phyloP scores from a whole-genome alignment of 2,113 vertebrate species.

The Macroglossus sobrinus region DNA sequence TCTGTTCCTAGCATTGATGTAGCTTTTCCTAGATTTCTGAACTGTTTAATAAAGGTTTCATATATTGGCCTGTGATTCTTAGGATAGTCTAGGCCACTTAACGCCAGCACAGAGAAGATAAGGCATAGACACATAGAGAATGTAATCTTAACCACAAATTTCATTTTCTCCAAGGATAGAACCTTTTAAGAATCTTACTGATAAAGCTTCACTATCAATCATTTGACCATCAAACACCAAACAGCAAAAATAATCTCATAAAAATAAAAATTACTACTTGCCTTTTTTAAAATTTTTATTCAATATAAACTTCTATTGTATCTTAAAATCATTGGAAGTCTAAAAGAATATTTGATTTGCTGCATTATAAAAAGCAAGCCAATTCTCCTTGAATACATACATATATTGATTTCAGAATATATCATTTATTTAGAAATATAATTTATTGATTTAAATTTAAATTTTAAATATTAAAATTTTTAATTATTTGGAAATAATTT shows the following conservation, averaged over 20 bases:
- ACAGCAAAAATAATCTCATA: neutral
- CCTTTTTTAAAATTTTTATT: neutral
- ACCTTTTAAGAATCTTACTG: neutral
- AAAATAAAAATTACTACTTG: neutral
- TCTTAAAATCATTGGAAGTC: neutral
- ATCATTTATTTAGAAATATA: neutral
- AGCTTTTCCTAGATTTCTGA: neutral
- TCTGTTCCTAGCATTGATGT: too few relatives aligned
- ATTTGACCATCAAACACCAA: neutral
- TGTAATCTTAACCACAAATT: neutral
- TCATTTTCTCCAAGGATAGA: neutral
- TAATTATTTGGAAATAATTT: neutral
- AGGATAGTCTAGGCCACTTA: neutral
- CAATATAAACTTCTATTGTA: neutral
- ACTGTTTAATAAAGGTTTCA: neutral
- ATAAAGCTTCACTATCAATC: neutral
- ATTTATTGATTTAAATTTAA: neutral
- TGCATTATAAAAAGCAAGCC: neutral
- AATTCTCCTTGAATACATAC: neutral
- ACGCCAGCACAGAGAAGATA: neutral
- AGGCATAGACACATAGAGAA: neutral
- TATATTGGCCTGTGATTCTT: neutral
- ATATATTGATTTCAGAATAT: neutral
- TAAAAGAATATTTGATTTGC: neutral
- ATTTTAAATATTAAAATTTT: neutral